These are phyloP conservation scores for Aphyosemion australe DNA, from an alignment of 2,113 vertebrate species.

Conservation along the genomic window DNA sequence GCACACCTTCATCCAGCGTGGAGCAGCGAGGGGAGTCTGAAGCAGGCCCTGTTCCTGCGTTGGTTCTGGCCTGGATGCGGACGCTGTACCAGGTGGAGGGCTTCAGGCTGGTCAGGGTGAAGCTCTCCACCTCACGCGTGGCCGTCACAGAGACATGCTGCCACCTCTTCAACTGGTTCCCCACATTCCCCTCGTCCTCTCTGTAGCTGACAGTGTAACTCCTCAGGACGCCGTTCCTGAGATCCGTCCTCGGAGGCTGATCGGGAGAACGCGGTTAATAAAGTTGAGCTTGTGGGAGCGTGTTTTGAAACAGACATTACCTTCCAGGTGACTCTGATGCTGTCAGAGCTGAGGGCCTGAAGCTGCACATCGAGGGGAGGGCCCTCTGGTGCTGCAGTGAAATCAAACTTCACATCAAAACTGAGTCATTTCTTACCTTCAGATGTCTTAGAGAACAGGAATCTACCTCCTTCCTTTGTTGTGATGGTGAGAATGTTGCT, in stretches of 20 bases:
- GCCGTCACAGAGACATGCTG: slow-evolving; percentile 16
- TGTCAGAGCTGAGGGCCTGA: slow-evolving; percentile 43
- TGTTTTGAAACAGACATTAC: slow-evolving; percentile 28
- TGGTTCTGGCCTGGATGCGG: slow-evolving; percentile 51
- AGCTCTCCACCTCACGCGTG: slow-evolving; percentile 20
- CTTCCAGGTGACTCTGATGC: slow-evolving; percentile 69
- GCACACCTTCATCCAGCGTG: slow-evolving; percentile 63
- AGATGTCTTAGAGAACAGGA: not conserved
- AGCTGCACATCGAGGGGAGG: slow-evolving; percentile 62
- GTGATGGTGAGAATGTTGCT: slow-evolving; percentile 67
- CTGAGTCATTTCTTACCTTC: not conserved
- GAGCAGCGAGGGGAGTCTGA: slow-evolving; percentile 45
- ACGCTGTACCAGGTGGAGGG: slow-evolving; percentile 55
- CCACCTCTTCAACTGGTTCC: slow-evolving; percentile 38
- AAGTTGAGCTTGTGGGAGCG: not conserved
- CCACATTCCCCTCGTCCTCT: slow-evolving; percentile 24
- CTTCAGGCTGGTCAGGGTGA: slow-evolving; percentile 52
- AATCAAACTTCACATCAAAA: not conserved
- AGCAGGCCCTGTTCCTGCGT: slow-evolving; percentile 55
- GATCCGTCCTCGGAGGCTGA: slow-evolving; percentile 56
- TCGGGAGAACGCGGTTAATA: not conserved
- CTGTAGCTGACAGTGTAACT: slow-evolving; percentile 66
- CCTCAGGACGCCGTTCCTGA: slow-evolving; percentile 59
- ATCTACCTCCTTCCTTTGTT: slow-evolving; percentile 66
- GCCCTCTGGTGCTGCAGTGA: slow-evolving; percentile 61